These are phyloP conservation scores for Fistularia commersonii DNA, from an alignment of 2,797 vertebrate species.

Conservation along the genomic window DNA sequence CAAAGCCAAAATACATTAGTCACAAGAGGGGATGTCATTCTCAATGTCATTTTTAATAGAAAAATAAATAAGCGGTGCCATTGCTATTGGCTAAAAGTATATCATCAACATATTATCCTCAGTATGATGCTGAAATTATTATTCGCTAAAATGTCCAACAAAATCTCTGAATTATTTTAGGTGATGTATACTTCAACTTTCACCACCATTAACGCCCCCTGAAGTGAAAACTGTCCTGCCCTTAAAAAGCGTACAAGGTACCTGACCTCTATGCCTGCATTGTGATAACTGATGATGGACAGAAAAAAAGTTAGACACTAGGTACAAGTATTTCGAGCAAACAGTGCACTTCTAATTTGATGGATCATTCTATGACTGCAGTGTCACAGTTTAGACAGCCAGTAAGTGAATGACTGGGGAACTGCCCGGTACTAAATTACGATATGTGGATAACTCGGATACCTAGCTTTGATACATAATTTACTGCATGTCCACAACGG, in stretches of 20 bases:
- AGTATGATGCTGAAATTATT: conserved; percentile 28
- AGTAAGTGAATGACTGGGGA: conserved; percentile 8
- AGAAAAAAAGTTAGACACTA: too few species aligned
- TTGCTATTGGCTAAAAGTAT: conserved; percentile 24
- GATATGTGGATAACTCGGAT: conserved; percentile 7
- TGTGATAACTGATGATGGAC: conserved; percentile 31
- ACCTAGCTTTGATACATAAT: too few species aligned
- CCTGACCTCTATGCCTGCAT: conserved; percentile 9
- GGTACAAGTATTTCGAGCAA: background rate
- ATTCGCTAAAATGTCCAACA: conserved; percentile 23
- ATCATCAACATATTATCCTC: conserved; percentile 16
- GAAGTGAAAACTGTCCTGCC: conserved; percentile 26
- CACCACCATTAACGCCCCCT: conserved; percentile 3
- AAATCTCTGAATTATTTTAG: conserved; percentile 3
- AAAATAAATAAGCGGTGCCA: conserved; percentile 57
- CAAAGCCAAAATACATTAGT: conserved; percentile 46
- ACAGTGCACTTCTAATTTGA: conserved; percentile 28
- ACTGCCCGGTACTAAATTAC: conserved; percentile 8
- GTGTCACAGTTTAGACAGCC: conserved; percentile 29
- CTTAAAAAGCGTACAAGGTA: conserved; percentile 8
- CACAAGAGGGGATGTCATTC: conserved; percentile 27
- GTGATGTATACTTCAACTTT: background rate
- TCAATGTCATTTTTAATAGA: conserved; percentile 64
- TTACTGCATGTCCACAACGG: background rate
- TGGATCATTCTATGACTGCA: conserved; percentile 5